These are phyloP conservation scores for Oncorhynchus keta DNA, from an alignment of 2,113 vertebrate genomes.

Conservation along the genomic window DNA sequence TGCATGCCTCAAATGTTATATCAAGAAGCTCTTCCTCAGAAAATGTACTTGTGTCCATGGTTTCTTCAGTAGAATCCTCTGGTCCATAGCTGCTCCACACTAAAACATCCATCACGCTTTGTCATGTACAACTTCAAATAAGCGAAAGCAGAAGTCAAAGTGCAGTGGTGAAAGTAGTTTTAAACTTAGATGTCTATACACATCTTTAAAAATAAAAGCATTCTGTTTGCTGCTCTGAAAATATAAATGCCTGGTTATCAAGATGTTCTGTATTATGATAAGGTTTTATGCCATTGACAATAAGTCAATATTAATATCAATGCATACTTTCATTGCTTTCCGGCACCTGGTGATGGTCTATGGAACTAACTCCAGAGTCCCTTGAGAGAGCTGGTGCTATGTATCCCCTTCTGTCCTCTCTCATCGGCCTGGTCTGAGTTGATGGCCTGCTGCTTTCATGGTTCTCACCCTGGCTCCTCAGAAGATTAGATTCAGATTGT, in stretches of 20 bases:
- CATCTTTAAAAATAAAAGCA: not conserved
- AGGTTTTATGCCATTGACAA: not conserved
- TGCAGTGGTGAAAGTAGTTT: not conserved
- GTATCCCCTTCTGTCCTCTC: not conserved
- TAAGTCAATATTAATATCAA: not conserved
- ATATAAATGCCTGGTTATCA: not conserved
- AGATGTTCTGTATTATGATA: not conserved
- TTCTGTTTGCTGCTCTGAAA: not conserved
- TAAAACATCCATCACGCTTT: constrained; percentile 27
- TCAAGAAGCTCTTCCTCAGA: constrained; percentile 75
- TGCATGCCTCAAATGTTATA: constrained; percentile 72
- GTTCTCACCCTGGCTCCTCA: not conserved
- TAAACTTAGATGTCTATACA: not conserved
- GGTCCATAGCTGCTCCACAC: constrained; percentile 45
- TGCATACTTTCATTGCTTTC: constrained; percentile 51
- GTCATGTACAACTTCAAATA: not conserved
- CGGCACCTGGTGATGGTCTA: constrained; percentile 40
- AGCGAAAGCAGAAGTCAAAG: too few species aligned
- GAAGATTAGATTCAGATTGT: constrained; percentile 7
- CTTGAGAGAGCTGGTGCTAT: constrained; percentile 16
- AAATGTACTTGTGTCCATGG: constrained; percentile 53
- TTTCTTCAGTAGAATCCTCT: constrained; percentile 38
- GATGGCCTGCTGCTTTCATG: not conserved
- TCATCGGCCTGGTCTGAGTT: not conserved
- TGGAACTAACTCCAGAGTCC: constrained; percentile 34